Conservation (phyloP, 35 echinoderm and acorn worm species). For the Anneissia japonica region DNA sequence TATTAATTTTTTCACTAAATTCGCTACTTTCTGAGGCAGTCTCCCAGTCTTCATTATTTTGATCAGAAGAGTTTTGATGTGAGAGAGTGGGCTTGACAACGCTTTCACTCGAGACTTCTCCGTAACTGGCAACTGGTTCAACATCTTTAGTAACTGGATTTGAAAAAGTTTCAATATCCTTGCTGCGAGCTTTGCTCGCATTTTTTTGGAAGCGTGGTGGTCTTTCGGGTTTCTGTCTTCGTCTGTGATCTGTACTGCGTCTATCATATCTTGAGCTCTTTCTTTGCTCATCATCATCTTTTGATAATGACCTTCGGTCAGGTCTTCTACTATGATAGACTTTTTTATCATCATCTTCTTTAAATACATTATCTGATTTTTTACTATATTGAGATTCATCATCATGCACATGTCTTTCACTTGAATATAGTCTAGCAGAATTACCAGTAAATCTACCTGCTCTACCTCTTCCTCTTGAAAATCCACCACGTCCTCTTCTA, state of each 20-base stretch:
- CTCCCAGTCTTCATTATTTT: constrained; percentile 98
- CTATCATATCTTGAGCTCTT: not conserved
- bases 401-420: constrained; percentile 7
- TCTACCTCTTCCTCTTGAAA: constrained; percentile 18
- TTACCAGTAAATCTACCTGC: constrained; percentile 14
- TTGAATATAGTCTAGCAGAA: not conserved
- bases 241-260: not conserved
- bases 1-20: constrained; percentile 79
- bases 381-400: not conserved
- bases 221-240: constrained; percentile 57
- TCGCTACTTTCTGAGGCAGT: constrained; percentile 99
- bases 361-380: not conserved
- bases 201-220: constrained; percentile 90
- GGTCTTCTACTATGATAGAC: not conserved
- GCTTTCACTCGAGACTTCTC: constrained; percentile 11
- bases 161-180: constrained; percentile 37
- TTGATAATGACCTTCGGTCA: not conserved
- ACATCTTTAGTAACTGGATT: not conserved
- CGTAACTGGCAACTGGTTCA: constrained; percentile 6
- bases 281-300: not conserved
- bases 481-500: constrained; percentile 68
- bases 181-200: constrained; percentile 4
- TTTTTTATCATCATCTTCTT: not conserved
- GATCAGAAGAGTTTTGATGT: constrained; percentile 86
- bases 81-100: constrained; percentile 42